Percentiles rank a stretch among this genome's conserved stretches.
These are phyloP conservation scores for Sebastiscus albofasciatus DNA, from an alignment of 2,797 vertebrate genomes.

Conservation along the genomic window DNA sequence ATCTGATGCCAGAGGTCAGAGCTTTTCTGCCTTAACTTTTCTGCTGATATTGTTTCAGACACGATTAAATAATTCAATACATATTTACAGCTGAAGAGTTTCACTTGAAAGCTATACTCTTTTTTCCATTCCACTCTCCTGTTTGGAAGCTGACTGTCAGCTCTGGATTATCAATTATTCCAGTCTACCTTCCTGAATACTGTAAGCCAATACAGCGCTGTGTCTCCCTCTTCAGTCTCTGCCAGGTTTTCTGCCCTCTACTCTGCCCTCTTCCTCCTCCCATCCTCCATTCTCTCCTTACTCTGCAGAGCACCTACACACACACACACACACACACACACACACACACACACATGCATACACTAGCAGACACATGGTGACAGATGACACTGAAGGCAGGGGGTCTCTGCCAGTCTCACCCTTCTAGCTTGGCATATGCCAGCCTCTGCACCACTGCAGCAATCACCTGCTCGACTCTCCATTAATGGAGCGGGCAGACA, in stretches of 20 bases:
- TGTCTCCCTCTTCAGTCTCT: constrained; percentile 16
- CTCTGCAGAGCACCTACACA: constrained; percentile 1
- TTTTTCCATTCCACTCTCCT: background rate
- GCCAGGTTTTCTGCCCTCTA: constrained; percentile 29
- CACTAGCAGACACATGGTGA: constrained; percentile 25
- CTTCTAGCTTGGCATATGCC: constrained; percentile 62
- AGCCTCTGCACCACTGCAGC: constrained; percentile 61
- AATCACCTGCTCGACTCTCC: constrained; percentile 48
- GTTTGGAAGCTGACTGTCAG: constrained; percentile 1
- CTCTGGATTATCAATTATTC: constrained; percentile 23
- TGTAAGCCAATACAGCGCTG: constrained; percentile 9
- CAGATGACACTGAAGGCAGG: constrained; percentile 69
- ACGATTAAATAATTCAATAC: background rate
- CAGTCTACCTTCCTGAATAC: constrained; percentile 4
- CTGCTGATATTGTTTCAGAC: background rate
- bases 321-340: background rate
- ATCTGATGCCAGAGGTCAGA: background rate
- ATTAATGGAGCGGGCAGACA: constrained; percentile 38
- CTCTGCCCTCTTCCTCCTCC: constrained; percentile 23
- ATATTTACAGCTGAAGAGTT: background rate
- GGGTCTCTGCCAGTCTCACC: constrained; percentile 53
- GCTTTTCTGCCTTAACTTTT: background rate
- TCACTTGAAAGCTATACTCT: background rate
- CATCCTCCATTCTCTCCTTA: constrained; percentile 22
- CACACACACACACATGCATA: background rate